These are phyloP conservation scores for Latrodectus hesperus DNA, from an alignment of 2,888 invertebrate genomes.

Conservation along the genomic window DNA sequence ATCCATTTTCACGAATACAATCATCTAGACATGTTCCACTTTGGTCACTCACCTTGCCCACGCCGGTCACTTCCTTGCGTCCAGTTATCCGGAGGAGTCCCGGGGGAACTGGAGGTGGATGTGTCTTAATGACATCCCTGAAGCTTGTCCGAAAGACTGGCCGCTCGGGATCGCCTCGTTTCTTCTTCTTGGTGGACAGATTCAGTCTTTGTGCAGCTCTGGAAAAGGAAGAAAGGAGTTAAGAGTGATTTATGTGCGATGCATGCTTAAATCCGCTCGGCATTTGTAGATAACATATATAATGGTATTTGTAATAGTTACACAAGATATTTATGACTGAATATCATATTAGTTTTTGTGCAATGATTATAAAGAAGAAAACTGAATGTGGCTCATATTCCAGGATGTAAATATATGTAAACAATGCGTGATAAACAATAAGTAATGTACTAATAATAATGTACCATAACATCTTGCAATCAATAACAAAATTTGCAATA, in stretches of 20 bases:
- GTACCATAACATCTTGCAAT: too few relatives aligned
- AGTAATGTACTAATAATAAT: too few relatives aligned
- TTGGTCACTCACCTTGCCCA: conserved; percentile 82
- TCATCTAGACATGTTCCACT: conserved; percentile 1
- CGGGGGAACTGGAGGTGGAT: conserved; percentile 87
- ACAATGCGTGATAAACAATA: too few relatives aligned
- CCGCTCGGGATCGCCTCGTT: conserved; percentile 64
- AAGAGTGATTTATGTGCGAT: background rate
- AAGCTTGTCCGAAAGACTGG: conserved; percentile 76
- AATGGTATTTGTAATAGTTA: too few relatives aligned
- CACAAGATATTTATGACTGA: too few relatives aligned
- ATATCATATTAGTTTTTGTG: too few relatives aligned
- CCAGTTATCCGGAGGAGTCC: conserved; percentile 84
- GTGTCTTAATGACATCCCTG: conserved; percentile 82
- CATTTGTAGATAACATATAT: too few relatives aligned
- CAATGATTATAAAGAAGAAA: too few relatives aligned
- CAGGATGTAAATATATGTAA: too few relatives aligned
- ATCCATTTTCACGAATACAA: background rate
- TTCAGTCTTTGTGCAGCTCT: conserved; percentile 84
- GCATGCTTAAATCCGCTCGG: background rate
- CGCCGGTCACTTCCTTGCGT: conserved; percentile 85
- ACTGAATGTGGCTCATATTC: too few relatives aligned
- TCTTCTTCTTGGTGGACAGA: conserved; percentile 77
- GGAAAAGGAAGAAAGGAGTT: conserved; percentile 54
- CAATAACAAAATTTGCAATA: too few relatives aligned